Evolutionary conservation across 92 coral and sea anemone genomes (phyloP).

Genomic region (Palythoa grandis): DNA sequence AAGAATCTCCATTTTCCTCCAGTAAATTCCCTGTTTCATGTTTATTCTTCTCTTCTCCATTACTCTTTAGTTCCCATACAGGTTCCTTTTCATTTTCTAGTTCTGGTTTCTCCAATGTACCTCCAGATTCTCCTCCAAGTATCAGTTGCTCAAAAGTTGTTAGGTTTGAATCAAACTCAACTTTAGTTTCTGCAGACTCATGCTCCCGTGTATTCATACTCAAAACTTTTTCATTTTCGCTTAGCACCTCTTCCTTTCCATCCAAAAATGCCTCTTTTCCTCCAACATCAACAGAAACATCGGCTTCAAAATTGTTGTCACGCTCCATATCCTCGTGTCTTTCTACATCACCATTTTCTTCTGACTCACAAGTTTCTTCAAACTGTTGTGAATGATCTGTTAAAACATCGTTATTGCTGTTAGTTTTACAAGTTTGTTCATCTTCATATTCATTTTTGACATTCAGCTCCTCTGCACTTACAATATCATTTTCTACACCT

Average conservation of each 20-base stretch:
- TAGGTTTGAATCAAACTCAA: not conserved
- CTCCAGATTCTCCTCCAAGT: not conserved
- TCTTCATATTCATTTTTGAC: not conserved
- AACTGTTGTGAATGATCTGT: slow-evolving; percentile 2
- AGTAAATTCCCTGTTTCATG: not conserved
- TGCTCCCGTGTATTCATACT: not conserved
- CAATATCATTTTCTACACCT: not conserved
- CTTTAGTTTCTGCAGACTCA: not conserved
- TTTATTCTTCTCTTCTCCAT: not conserved
- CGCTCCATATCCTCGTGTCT: not conserved
- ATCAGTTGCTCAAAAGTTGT: not conserved
- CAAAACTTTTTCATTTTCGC: not conserved
- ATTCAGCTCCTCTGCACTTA: not conserved
- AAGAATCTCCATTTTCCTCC: not conserved
- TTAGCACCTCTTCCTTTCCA: not conserved
- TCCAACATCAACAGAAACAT: not conserved
- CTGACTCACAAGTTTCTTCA: not conserved
- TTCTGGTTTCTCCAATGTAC: not conserved
- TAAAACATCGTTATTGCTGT: not conserved
- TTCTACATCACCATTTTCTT: not conserved
- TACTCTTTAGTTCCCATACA: not conserved
- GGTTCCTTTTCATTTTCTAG: not conserved
- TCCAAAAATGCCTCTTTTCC: not conserved
- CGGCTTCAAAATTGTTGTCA: not conserved
- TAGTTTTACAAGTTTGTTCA: slow-evolving; percentile 2